Conservation (phyloP, 2,797 vertebrate species). For the Microctenopoma steveboyesi region DNA sequence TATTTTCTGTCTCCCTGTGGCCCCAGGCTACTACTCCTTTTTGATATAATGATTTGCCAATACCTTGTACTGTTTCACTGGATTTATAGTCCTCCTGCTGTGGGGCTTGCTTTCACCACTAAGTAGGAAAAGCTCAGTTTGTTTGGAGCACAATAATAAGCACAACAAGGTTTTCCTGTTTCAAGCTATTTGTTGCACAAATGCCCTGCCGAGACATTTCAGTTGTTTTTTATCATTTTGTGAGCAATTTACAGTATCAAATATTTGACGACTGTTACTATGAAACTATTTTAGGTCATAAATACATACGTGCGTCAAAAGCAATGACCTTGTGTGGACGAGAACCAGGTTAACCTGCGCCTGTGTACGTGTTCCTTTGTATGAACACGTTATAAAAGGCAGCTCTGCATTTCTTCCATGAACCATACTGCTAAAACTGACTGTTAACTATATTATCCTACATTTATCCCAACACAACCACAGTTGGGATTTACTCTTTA, state of each 20-base stretch:
- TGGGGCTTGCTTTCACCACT: constrained; percentile 40
- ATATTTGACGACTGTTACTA: constrained; percentile 23
- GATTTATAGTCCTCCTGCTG: constrained; percentile 62
- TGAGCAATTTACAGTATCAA: not conserved
- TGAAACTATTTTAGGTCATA: constrained; percentile 21
- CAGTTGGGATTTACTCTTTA: too few relatives aligned
- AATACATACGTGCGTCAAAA: constrained; percentile 42
- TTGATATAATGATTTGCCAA: constrained; percentile 71
- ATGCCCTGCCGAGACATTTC: not conserved
- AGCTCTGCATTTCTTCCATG: not conserved
- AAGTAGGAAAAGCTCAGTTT: constrained; percentile 18
- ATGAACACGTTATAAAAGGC: constrained; percentile 8
- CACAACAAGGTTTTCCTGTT: constrained; percentile 8
- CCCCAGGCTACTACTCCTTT: constrained; percentile 53
- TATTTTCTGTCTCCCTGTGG: constrained; percentile 29
- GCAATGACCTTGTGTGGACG: constrained; percentile 56
- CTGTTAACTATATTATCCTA: not conserved
- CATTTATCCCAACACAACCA: not conserved
- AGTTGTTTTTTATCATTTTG: not conserved
- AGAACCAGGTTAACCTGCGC: constrained; percentile 1
- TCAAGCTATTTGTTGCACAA: constrained; percentile 1
- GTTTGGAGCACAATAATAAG: constrained; percentile 28
- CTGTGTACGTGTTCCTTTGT: constrained; percentile 13
- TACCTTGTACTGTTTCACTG: constrained; percentile 53
- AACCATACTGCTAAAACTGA: too few relatives aligned